Evolutionary conservation across 1,140 invertebrate species (phyloP).

Genomic region (Heliconius himera): DNA sequence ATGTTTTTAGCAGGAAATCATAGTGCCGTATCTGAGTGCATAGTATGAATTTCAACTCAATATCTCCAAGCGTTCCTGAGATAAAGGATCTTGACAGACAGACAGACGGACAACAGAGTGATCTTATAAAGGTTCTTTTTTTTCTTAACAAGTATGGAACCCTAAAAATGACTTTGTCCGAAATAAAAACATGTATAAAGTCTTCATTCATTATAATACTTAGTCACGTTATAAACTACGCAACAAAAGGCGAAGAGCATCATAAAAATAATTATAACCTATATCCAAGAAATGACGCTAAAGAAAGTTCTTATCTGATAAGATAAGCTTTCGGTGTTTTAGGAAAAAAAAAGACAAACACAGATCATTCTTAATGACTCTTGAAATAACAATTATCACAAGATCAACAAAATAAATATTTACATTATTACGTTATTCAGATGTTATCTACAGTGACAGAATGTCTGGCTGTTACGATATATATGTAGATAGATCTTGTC

Average conservation of each 20-base stretch:
- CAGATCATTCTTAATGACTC: conserved; percentile 15
- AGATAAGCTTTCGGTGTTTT: neutral
- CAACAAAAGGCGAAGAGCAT: neutral
- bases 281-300: conserved; percentile 7
- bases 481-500: neutral
- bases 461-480: neutral
- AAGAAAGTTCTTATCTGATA: neutral
- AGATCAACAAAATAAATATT: conserved; percentile 35
- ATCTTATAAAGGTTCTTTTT: too few species aligned
- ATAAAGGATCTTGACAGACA: too few species aligned
- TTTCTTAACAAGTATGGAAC: too few species aligned
- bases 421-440: neutral
- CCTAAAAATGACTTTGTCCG: too few species aligned
- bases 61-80: too few species aligned
- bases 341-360: conserved; percentile 29
- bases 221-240: neutral
- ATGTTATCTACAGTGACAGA: neutral
- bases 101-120: too few species aligned
- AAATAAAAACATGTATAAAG: too few species aligned
- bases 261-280: conserved; percentile 27
- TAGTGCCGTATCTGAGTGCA: too few species aligned
- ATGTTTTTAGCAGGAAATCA: too few species aligned
- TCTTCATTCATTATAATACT: neutral
- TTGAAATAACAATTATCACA: conserved; percentile 14
- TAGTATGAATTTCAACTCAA: too few species aligned